These are phyloP conservation scores for Drosophila mayaguana DNA, from an alignment of 2,888 invertebrate species.

Conservation along the genomic window DNA sequence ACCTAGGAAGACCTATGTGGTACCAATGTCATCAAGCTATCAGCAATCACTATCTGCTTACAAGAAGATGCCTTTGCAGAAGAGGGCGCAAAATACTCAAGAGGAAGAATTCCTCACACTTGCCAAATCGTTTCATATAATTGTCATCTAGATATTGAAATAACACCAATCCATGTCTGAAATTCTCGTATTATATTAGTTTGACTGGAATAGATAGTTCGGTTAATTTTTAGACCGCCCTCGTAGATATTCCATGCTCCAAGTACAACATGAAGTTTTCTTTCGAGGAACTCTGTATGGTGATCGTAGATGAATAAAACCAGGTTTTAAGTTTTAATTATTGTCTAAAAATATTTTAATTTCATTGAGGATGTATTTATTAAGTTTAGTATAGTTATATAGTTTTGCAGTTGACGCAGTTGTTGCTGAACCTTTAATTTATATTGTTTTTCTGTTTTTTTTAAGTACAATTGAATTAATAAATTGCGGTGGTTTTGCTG, in stretches of 20 bases:
- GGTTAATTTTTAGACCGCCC: too few species aligned
- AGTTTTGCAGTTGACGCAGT: conserved; percentile 17
- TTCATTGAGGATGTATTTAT: conserved; percentile 34
- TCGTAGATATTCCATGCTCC: neutral
- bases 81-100: too few species aligned
- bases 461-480: conserved; percentile 69
- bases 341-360: conserved; percentile 25
- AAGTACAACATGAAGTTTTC: neutral
- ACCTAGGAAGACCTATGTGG: too few species aligned
- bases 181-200: too few species aligned
- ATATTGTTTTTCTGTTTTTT: conserved; percentile 30
- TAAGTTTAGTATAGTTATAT: conserved; percentile 31
- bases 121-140: too few species aligned
- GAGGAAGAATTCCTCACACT: too few species aligned
- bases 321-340: neutral
- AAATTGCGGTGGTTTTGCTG: conserved; percentile 69
- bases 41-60: too few species aligned
- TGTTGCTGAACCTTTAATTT: conserved; percentile 15
- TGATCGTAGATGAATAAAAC: neutral
- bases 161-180: too few species aligned
- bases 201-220: too few species aligned
- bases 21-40: too few species aligned
- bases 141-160: too few species aligned
- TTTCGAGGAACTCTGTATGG: neutral
- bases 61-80: too few species aligned